Evolutionary conservation across 2,888 invertebrate species (phyloP), one percentile per base, ranked within the genome.

Genomic region (Eutolmus rufibarbis): DNA sequence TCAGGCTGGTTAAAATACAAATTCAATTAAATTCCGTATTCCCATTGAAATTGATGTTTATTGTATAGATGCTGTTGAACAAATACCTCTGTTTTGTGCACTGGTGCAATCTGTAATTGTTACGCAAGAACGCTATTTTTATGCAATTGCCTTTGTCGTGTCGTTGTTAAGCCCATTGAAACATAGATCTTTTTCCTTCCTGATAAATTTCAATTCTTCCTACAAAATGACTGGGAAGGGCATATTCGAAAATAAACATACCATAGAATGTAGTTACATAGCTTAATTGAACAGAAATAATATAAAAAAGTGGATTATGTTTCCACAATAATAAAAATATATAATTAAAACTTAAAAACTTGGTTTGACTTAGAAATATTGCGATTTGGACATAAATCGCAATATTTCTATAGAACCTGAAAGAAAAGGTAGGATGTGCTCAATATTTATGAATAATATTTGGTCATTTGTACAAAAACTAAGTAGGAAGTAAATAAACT

Each of bases 1-100:
- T 66, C 28, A 66, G 66, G 1, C 31, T 46, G 5, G 56, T 14
- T 81, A 56, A n/a, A n/a, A 51, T 56, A 16, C 81, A 7, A 34
- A 34, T 56, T 56, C 43, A 79, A 79, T 79, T 19, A 23, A 19
- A 79, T 43, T 46, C 40, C 9, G 9, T 79, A 16, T 51, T 40
- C 31, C 81, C 7, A 81, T 81, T 81, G 81, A 81, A 66, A 43
- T 51, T 34, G 81, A 81, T 28, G 7, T 77, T 79, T 79, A 79
- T 79, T 46, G 46, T 79, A 8, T 5, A 8, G 2, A 46, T 46
- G 40, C 37, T n/a, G 23, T 40, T 78, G 8, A 79, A 81, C 56
- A 56, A 56, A 81, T 51, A 7, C 57, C 16, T 81, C 56, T 4
- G 34, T 28, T n/a, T 56, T 81, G 34, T 81, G 31, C 56, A 81